These are phyloP conservation scores for Hippoglossus stenolepis DNA, from an alignment of 2,113 vertebrate species.

Conservation along the genomic window DNA sequence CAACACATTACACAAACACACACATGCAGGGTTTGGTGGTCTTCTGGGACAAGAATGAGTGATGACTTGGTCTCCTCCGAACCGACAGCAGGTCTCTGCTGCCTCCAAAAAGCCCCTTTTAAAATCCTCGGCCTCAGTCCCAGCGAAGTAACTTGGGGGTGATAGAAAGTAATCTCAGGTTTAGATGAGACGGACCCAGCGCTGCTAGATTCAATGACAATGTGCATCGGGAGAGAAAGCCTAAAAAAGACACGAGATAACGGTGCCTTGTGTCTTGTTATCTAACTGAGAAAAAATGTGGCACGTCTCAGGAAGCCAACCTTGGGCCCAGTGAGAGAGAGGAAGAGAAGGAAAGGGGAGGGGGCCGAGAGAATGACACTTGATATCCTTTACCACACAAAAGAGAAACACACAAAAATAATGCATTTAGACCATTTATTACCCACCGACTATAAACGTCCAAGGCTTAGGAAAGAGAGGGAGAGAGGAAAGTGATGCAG, in stretches of 20 bases:
- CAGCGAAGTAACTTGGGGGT: conserved; percentile 39
- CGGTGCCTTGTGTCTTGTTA: conserved; percentile 60
- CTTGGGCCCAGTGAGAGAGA: neutral
- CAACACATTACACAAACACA: conserved; percentile 7
- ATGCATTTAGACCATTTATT: neutral
- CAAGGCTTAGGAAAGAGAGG: conserved; percentile 8
- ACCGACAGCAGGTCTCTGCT: conserved; percentile 62
- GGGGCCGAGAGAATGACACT: neutral
- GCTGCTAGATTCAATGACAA: conserved; percentile 50
- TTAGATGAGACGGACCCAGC: conserved; percentile 45
- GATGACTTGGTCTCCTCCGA: conserved; percentile 60
- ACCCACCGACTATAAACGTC: neutral
- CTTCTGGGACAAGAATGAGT: conserved; percentile 48
- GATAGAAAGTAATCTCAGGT: conserved; percentile 65
- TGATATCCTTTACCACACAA: conserved; percentile 28
- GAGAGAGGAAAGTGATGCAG: conserved; percentile 32
- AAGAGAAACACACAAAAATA: conserved; percentile 11
- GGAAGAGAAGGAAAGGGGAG: neutral
- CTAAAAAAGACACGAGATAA: conserved; percentile 53
- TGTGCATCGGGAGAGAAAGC: conserved; percentile 37
- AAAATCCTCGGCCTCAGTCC: conserved; percentile 41
- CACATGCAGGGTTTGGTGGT: neutral
- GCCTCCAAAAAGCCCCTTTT: conserved; percentile 51
- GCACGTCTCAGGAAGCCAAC: conserved; percentile 27
- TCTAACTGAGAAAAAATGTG: conserved; percentile 43